Conservation (phyloP, 1,140 invertebrate species). For the Lucilia sericata region DNA sequence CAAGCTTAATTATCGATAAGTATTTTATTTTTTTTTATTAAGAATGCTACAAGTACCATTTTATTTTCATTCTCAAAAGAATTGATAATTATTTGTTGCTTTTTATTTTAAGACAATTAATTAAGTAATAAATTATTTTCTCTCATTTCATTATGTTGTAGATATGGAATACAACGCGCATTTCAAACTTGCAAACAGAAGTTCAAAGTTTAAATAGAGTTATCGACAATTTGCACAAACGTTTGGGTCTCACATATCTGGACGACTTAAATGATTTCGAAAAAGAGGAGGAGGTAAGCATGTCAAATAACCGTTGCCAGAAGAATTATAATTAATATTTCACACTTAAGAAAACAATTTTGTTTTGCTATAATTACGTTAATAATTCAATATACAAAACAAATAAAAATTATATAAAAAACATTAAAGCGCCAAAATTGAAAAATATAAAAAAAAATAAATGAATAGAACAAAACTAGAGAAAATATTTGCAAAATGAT, state of each 20-base stretch:
- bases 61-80: no score
- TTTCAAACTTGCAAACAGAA: conserved; percentile 58
- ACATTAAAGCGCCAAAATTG: not conserved
- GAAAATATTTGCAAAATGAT: not conserved
- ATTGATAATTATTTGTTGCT: no score
- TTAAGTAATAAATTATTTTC: not conserved
- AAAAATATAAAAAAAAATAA: no score
- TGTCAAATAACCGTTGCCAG: not conserved
- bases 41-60: no score
- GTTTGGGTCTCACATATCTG: conserved; percentile 62
- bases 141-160: conserved; percentile 46
- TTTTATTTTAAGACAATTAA: no score
- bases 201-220: conserved; percentile 53
- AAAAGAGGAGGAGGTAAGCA: conserved; percentile 57
- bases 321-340: not conserved
- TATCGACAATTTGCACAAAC: conserved; percentile 56
- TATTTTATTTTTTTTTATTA: no score
- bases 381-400: not conserved
- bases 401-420: not conserved
- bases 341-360: not conserved
- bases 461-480: not conserved
- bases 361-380: not conserved
- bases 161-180: conserved; percentile 61
- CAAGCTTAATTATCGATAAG: no score
- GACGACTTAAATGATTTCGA: conserved; percentile 62